Evolutionary conservation across 2,888 invertebrate genomes (phyloP).

Genomic region (Adineta ricciae): DNA sequence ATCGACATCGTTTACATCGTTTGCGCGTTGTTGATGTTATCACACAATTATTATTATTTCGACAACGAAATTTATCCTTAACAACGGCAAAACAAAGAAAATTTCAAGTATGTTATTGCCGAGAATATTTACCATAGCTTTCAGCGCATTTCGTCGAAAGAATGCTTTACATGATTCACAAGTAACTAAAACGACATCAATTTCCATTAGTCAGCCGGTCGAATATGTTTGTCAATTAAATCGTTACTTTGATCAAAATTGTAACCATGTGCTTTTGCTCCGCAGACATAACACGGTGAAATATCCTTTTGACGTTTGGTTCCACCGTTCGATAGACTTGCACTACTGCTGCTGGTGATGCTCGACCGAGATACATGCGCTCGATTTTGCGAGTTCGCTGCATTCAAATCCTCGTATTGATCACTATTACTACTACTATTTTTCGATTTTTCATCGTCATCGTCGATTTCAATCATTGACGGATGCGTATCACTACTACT

Average conservation of each 20-base stretch:
- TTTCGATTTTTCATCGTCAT: background rate
- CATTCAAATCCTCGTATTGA: background rate
- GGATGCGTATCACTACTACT: background rate
- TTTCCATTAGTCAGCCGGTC: background rate
- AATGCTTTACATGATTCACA: constrained; percentile 17
- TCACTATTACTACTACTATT: background rate
- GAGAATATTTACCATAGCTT: background rate
- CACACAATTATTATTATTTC: background rate
- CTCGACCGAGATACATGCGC: background rate
- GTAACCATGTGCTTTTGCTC: constrained; percentile 2
- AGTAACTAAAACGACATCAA: background rate
- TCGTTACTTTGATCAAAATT: background rate
- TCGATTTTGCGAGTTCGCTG: background rate
- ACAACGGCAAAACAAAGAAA: background rate
- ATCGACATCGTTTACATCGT: constrained; percentile 4
- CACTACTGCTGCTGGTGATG: background rate
- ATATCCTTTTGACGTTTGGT: background rate
- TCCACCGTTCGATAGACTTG: background rate
- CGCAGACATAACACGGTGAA: constrained; percentile 3
- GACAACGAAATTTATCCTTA: constrained; percentile 17
- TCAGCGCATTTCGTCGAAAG: constrained; percentile 11
- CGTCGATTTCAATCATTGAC: background rate
- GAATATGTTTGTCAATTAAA: too few relatives aligned
- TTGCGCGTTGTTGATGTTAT: background rate
- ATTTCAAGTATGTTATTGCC: background rate